Percentiles rank a stretch among this genome's conserved stretches.
These are phyloP conservation scores for Delphinapterus leucas DNA, from an alignment of 2,113 vertebrate genomes.

Conservation along the genomic window DNA sequence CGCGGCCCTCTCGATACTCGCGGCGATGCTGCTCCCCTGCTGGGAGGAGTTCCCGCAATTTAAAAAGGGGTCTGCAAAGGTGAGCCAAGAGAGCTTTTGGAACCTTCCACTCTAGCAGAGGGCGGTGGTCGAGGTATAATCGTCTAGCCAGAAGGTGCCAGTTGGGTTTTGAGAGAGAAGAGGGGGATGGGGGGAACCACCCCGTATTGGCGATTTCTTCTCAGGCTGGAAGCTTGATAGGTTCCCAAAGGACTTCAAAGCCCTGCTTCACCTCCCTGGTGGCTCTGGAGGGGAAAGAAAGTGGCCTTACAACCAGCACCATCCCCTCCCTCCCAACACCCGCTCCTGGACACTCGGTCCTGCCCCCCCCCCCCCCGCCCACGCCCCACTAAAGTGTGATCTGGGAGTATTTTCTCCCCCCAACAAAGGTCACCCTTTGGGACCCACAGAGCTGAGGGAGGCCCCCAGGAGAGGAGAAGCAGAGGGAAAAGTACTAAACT, in stretches of 20 bases:
- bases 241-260: not conserved
- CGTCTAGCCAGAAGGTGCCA: not conserved
- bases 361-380: fast-evolving
- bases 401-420: not conserved
- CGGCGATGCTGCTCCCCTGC: not conserved
- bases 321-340: not conserved
- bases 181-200: too few relatives aligned
- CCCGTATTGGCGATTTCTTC: not conserved
- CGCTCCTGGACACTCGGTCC: fast-evolving
- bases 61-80: not conserved
- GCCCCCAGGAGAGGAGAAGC: not conserved
- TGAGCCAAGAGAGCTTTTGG: not conserved
- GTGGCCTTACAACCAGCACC: not conserved
- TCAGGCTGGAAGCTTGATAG: not conserved
- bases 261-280: not conserved
- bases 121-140: not conserved
- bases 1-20: not conserved
- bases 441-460: not conserved
- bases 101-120: not conserved
- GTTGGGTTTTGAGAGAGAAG: not conserved
- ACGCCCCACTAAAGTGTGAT: not conserved
- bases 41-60: fast-evolving
- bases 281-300: not conserved
- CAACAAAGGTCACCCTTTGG: not conserved
- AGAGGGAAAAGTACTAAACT: not conserved